Evolutionary conservation across 2,888 invertebrate species (phyloP).

Genomic region (Heliconius sara): DNA sequence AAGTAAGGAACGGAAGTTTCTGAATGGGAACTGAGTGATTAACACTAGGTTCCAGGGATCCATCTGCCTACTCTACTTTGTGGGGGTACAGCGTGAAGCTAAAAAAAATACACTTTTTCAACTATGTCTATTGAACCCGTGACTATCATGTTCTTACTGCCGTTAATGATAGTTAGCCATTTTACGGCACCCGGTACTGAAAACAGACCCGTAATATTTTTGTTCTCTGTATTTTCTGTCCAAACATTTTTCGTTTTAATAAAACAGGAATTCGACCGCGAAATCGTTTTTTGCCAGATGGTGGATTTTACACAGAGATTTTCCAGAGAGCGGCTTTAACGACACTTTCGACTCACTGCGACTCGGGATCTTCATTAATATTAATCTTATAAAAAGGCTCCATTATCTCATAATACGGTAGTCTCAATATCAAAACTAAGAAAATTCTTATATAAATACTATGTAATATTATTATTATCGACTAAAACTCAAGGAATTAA

Average conservation of each 20-base stretch:
- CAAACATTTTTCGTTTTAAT: constrained; percentile 24
- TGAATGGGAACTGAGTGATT: no score
- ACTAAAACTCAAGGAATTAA: no score
- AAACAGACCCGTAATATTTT: not conserved
- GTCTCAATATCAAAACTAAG: not conserved
- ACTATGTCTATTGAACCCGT: not conserved
- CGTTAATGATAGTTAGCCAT: not conserved
- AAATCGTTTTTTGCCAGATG: constrained; percentile 31
- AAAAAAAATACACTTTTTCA: no score
- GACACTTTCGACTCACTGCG: constrained; percentile 25
- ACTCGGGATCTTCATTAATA: constrained; percentile 5
- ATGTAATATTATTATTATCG: no score
- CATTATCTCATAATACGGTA: not conserved
- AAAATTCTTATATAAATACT: not conserved
- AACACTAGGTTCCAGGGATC: no score
- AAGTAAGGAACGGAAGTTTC: no score
- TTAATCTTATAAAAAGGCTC: constrained; percentile 17
- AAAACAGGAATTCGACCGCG: constrained; percentile 26
- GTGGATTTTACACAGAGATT: constrained; percentile 31
- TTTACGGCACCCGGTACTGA: not conserved
- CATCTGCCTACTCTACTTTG: no score
- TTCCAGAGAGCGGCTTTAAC: constrained; percentile 24
- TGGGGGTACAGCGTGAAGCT: no score
- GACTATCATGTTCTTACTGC: not conserved
- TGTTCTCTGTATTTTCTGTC: not conserved